Conservation (phyloP, 2,113 vertebrate species). For the Varanus komodoensis region DNA sequence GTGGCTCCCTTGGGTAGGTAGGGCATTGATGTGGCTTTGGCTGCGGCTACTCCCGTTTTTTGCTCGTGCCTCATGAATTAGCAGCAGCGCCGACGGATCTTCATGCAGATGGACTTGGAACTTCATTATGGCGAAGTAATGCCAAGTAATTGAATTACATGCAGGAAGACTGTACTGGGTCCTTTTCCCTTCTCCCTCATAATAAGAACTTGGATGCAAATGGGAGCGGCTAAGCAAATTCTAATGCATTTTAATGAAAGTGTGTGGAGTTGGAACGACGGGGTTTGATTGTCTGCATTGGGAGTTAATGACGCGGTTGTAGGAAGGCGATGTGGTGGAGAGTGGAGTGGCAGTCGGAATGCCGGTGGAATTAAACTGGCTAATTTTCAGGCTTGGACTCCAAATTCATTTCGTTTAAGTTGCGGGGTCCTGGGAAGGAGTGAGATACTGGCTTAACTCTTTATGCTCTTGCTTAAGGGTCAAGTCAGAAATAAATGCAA, state of each 20-base stretch:
- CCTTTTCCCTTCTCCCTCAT: slow-evolving; percentile 13
- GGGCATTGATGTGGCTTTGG: accelerated
- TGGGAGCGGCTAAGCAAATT: slow-evolving; percentile 61
- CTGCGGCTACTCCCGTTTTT: background rate
- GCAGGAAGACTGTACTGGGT: slow-evolving; percentile 51
- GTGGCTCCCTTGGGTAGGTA: background rate
- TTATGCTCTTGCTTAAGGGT: slow-evolving; percentile 34
- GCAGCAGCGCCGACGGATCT: slow-evolving; percentile 4
- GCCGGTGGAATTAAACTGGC: slow-evolving; percentile 59
- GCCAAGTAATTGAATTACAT: slow-evolving; percentile 66
- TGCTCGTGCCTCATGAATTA: slow-evolving; percentile 21
- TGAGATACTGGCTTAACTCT: slow-evolving; percentile 57
- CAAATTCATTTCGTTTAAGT: slow-evolving; percentile 57
- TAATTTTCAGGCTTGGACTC: slow-evolving; percentile 60
- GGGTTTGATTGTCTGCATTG: slow-evolving; percentile 51
- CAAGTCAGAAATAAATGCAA: background rate
- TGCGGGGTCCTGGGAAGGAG: slow-evolving; percentile 47
- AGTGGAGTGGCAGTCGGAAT: slow-evolving; percentile 47
- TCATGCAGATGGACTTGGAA: background rate
- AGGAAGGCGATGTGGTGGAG: slow-evolving; percentile 40
- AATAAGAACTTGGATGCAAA: slow-evolving; percentile 61
- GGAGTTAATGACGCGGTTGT: slow-evolving; percentile 66
- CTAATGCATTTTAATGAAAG: slow-evolving; percentile 58
- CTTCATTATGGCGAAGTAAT: slow-evolving; percentile 54
- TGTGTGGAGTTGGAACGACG: slow-evolving; percentile 46